Evolutionary conservation across 2,888 invertebrate species (phyloP), one percentile per base, ranked within the genome.

Genomic region (Dione juno): DNA sequence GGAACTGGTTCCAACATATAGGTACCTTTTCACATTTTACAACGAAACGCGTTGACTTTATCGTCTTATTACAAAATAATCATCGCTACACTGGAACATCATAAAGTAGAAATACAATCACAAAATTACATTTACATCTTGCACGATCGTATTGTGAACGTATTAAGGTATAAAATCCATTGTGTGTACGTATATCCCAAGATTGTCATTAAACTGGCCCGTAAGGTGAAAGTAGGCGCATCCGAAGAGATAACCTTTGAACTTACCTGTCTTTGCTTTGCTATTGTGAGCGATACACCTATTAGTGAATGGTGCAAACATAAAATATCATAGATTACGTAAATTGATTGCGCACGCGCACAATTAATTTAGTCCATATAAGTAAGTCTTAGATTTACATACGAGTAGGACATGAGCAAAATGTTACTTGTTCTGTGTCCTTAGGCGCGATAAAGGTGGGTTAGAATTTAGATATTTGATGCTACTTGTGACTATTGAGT

Each of bases 151-250:
- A 59, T 40, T 8, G 0, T 1, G 0, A 10, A 28, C 3, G 5
- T 0, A 3, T 66, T 79, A 80, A 65, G 59, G 77, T 77, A 71
- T 21, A 78, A 74, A 70, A 43, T 79, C 7, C 61, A 7, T 37
- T 68, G 59, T 28, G 9, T n/a, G 0, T 14, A 21, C 19, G 53
- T 48, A 54, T 58, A 28, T 52, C 53, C 14, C 45, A 72, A 72
- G 40, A 67, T 77, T 75, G 78, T 73, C 72, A 76, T 76, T 76
- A 77, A 78, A 77, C 76, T 74, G 76, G 72, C 75, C 76, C 79
- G 82, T 80, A 78, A 78, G 88, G 89, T 89, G 90, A 90, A 90
- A 90, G 90, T 88, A 83, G 86, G 88, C 86, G 84, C 90, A 89
- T 91, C 90, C 84, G 84, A 87, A 72, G 74, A 85, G 88, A 88